phyloP scores from a whole-genome alignment of 1,140 invertebrate genomes.

The Ganaspis sp. region DNA sequence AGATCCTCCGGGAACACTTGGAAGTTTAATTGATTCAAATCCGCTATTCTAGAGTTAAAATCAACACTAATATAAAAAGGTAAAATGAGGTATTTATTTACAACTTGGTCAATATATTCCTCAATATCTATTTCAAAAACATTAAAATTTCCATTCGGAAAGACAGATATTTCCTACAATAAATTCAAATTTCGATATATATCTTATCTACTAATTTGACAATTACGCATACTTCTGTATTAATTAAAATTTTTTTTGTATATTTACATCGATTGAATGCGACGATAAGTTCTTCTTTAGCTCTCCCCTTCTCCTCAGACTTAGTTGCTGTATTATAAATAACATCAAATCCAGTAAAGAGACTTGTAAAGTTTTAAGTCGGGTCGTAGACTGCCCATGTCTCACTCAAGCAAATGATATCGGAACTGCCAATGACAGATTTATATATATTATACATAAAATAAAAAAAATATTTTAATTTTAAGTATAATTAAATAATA shows the following conservation, averaged over 20 bases:
- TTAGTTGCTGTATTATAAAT: neutral
- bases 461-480: too few species aligned
- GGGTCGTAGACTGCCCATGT: neutral
- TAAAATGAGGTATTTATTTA: neutral
- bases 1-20: neutral
- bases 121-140: neutral
- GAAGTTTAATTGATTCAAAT: neutral
- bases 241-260: neutral
- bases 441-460: too few species aligned
- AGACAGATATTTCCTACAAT: neutral
- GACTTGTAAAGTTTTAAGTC: neutral
- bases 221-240: neutral
- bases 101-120: neutral
- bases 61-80: neutral
- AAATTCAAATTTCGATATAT: neutral
- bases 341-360: neutral
- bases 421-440: neutral
- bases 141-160: neutral
- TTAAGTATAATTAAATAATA: too few species aligned
- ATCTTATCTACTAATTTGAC: neutral
- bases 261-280: neutral
- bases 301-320: neutral
- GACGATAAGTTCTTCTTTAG: neutral
- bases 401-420: neutral
- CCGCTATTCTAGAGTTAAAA: neutral